These are phyloP conservation scores for Drosophila leontia DNA, from an alignment of 1,140 invertebrate genomes.

Conservation along the genomic window DNA sequence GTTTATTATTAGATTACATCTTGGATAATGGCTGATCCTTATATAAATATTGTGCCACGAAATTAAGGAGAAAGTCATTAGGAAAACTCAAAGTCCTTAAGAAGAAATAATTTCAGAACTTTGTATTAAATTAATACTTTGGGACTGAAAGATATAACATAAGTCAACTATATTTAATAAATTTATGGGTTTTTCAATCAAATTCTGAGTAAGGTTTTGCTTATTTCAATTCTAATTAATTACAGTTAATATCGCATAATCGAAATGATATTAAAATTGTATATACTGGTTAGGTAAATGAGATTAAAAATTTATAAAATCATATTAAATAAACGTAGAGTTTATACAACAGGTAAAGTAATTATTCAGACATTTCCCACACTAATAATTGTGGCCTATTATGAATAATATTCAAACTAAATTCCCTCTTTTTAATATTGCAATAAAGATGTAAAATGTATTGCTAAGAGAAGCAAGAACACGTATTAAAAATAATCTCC, in stretches of 20 bases:
- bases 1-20: constrained; percentile 26
- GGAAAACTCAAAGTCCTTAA: neutral
- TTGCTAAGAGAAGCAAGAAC: neutral
- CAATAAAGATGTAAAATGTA: neutral
- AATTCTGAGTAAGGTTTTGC: neutral
- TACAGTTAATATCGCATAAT: too few species aligned
- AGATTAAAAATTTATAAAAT: too few species aligned
- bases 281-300: too few species aligned
- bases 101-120: neutral
- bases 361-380: too few species aligned
- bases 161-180: too few species aligned
- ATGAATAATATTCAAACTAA: neutral
- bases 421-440: neutral
- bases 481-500: neutral
- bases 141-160: too few species aligned
- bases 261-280: too few species aligned
- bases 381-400: too few species aligned
- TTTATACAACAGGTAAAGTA: too few species aligned
- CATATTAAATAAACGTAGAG: too few species aligned
- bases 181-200: neutral
- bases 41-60: constrained; percentile 4
- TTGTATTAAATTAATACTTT: neutral
- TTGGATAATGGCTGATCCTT: neutral
- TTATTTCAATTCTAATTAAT: too few species aligned
- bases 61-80: neutral